Evolutionary conservation across 2,888 invertebrate genomes (phyloP), one percentile per base, ranked within the genome.

Genomic region (Phanerotoma sp.): DNA sequence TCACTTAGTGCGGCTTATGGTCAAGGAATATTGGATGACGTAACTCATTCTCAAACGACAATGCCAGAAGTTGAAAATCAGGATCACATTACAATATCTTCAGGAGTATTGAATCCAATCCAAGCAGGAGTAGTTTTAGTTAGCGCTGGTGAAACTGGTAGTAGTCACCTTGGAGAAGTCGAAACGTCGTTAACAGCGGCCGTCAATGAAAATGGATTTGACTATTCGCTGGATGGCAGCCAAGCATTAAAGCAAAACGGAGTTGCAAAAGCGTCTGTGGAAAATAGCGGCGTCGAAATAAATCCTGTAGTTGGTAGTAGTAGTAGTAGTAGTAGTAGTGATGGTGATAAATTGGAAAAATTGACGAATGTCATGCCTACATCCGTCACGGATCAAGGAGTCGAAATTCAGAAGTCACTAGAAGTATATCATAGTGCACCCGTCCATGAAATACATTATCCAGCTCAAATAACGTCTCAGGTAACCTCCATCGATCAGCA

Each of bases 381-480:
- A 6, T 21, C 16, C 6, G 28, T 30, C 15, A 40, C 30, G 30
- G 61, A 64, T 57, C 57, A 60, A 38, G 48, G 52, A 7, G 63
- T 77, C 44, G 75, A 75, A 60, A 71, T 76, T 51, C 75, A 76
- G 55, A 77, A 75, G 58, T 74, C 75, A 6, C 58, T 76, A 16
- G 76, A 76, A 51, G 50, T 76, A 35, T 75, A 71, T 57, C 71
- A 73, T 46, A 69, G 66, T 13, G 69, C 68, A 18, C 74, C 75
- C n/a, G 61, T 71, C 10, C 72, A 72, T n/a, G 74, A 74, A 58
- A 72, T 74, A 45, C 73, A 76, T 64, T 75, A 73, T 52, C 69
- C 72, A 3, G 53, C 62, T 20, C 62, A 66, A 38, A 65, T 69
- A 33, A 50, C 62, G 47, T 47, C 59, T 6, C 69, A 67, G 25